Percentiles rank a stretch among this genome's conserved stretches.
These are phyloP conservation scores for Calyptomena viridis DNA, from an alignment of 2,113 vertebrate species.

Conservation along the genomic window DNA sequence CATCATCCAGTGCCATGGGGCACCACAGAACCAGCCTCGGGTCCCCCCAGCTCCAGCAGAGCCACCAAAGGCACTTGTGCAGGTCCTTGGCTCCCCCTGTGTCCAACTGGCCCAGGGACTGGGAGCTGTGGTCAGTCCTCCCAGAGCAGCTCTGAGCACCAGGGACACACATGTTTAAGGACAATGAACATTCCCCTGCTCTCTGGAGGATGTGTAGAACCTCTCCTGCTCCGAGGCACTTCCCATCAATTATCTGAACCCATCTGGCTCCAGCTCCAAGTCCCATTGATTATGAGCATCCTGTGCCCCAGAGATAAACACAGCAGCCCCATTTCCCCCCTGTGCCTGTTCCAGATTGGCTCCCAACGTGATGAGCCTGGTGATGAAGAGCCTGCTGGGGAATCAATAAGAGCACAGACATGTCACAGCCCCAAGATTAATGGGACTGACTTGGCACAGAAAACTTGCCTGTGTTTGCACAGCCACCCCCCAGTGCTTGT, in stretches of 20 bases:
- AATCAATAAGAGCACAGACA: constrained; percentile 68
- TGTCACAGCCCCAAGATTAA: constrained; percentile 66
- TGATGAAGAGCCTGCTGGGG: constrained; percentile 69
- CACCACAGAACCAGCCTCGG: not conserved
- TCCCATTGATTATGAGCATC: constrained; percentile 56
- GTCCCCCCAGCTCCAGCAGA: not conserved
- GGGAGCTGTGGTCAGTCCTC: not conserved
- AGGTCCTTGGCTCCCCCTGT: not conserved
- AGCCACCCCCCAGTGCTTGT: constrained; percentile 2
- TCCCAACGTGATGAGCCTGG: constrained; percentile 50
- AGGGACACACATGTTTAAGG: no score
- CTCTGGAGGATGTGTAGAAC: not conserved
- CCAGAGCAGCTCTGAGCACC: not conserved
- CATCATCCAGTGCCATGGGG: no score
- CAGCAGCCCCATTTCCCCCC: constrained; percentile 49
- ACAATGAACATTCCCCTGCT: no score
- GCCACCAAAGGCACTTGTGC: not conserved
- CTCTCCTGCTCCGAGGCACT: constrained; percentile 8
- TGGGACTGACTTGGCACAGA: constrained; percentile 58
- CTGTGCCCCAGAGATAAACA: constrained; percentile 68
- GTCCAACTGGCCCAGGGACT: no score
- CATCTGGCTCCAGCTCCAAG: constrained; percentile 38
- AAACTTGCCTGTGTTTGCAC: not conserved
- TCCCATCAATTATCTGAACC: constrained; percentile 47
- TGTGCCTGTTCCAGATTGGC: constrained; percentile 50